Evolutionary conservation across 2,113 vertebrate species (phyloP), one percentile per base, ranked within the genome.

Genomic region (Oceanodroma tethys): DNA sequence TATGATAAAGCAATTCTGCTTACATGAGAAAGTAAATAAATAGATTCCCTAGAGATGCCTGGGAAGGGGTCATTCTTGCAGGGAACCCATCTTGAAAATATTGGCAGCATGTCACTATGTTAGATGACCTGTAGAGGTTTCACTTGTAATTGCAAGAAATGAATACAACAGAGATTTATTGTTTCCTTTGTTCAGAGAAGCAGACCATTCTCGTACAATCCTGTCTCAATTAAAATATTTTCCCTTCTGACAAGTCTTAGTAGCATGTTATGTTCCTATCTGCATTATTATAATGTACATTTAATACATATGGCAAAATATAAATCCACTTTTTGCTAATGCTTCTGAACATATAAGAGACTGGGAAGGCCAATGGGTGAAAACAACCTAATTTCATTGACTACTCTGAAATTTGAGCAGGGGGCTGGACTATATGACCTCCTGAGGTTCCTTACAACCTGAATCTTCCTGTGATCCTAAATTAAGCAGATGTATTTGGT

Each of bases 1-100:
- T 95, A 84, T 87, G 94, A 94, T 80, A 96, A 95, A 87, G 80
- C 59, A 72, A 53, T 84, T 92, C 95, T 95, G 63, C 67, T 91
- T 86, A 91, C 80, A 75, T 53, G 68, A 93, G 88, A 91, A 93
- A 94, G 47, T 78, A 94, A 95, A 93, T 85, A 94, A 87, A 92
- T 30, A 55, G 65, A 84, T 78, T 86, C 80, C 72, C 72, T 53
- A 92, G 86, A 72, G 60, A 96, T 29, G 86, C 66, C 52, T 91
- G 88, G 72, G 91, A 91, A 93, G 84, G 60, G 79, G 19, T 75
- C 86, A 79, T 68, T 93, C 66, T 93, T 79, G 70, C 29, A 90
- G n/a, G 60, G 53, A 91, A 81, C 40, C 25, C 1, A 0, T 85
- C 66, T 47, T 82, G 53, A 93, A 96, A 96, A 90, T 43, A 90